phyloP scores from a whole-genome alignment of 1,140 invertebrate species.

The Drosophila nikananu region DNA sequence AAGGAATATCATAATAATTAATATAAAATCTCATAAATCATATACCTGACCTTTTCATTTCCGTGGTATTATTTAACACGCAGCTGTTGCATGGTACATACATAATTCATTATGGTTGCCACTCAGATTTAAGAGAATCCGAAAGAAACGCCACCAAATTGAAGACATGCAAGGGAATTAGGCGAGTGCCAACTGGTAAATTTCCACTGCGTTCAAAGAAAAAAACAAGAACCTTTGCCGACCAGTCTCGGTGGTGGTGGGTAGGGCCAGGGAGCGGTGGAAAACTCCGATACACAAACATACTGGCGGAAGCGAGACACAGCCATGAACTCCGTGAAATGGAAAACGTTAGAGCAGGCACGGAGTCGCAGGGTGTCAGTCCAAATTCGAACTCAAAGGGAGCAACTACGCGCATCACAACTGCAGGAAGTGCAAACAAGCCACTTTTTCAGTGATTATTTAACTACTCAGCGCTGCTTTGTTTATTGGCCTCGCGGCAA shows the following conservation, averaged over 20 bases:
- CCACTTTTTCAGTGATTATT: slow-evolving; percentile 26
- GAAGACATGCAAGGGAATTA: slow-evolving; percentile 29
- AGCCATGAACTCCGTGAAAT: neutral
- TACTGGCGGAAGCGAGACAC: slow-evolving; percentile 3
- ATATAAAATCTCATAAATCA: neutral
- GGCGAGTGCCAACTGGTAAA: slow-evolving; percentile 31
- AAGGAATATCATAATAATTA: neutral
- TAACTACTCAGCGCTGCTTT: slow-evolving; percentile 6
- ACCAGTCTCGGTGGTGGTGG: slow-evolving; percentile 12
- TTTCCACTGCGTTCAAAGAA: slow-evolving; percentile 33
- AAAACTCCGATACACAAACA: slow-evolving; percentile 16
- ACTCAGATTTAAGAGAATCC: neutral
- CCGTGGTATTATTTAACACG: neutral
- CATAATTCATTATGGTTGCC: neutral
- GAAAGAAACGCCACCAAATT: neutral
- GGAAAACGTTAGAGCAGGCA: neutral
- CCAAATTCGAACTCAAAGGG: slow-evolving; percentile 1
- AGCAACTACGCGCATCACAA: slow-evolving; percentile 13
- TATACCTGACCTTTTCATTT: neutral
- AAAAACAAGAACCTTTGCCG: neutral
- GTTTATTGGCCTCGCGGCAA: slow-evolving; percentile 18
- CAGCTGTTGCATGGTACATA: neutral
- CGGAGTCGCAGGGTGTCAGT: slow-evolving; percentile 9
- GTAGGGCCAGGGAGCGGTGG: slow-evolving; percentile 6
- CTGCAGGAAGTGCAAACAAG: slow-evolving; percentile 31